Evolutionary conservation across 2,888 invertebrate species (phyloP).

Genomic region (Steinernema carpocapsae): DNA sequence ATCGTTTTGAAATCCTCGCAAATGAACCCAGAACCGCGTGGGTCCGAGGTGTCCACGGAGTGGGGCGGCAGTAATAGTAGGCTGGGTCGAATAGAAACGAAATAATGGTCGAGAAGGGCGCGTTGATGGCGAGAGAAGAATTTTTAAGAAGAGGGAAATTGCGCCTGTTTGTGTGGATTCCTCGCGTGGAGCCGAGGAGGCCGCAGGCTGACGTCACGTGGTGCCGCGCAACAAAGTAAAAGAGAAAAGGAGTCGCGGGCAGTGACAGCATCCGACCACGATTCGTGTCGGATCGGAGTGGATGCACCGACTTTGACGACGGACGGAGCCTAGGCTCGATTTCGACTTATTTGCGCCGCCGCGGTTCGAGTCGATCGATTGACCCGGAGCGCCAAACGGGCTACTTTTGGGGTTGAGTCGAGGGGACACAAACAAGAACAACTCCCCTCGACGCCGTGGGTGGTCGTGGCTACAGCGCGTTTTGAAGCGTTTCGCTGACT

Average conservation of each 20-base stretch:
- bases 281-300: slow-evolving; percentile 2
- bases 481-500: too few species aligned
- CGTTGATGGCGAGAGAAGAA: too few species aligned
- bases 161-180: slow-evolving; percentile 1
- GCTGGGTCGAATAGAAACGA: too few species aligned
- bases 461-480: too few species aligned
- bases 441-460: neutral
- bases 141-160: slow-evolving; percentile 8
- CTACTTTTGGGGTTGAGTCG: neutral
- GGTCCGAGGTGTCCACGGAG: too few species aligned
- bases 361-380: neutral
- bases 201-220: neutral
- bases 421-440: too few species aligned
- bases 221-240: slow-evolving; percentile 1
- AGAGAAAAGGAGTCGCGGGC: neutral
- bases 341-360: neutral
- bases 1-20: too few species aligned
- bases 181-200: too few species aligned
- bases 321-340: neutral
- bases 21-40: too few species aligned
- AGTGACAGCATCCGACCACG: neutral
- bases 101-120: too few species aligned
- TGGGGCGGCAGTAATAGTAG: too few species aligned
- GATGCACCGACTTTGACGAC: too few species aligned
- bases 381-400: neutral